Evolutionary conservation across 2,113 vertebrate species (phyloP), one percentile per base, ranked within the genome.

Genomic region (Lophius piscatorius): DNA sequence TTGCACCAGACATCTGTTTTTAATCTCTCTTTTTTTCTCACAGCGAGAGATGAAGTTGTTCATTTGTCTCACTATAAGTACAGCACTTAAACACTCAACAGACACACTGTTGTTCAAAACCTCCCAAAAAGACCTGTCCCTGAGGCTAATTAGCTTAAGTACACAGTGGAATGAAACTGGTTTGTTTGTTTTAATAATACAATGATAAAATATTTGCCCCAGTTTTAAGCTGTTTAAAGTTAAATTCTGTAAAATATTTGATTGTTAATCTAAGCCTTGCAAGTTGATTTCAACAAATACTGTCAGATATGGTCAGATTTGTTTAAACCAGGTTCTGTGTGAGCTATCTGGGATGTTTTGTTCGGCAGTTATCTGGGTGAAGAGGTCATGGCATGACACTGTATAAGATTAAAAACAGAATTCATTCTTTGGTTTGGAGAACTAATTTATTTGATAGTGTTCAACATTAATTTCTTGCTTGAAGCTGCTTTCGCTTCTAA

Each of bases 11-110:
- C 87, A 87, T 84, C 84, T 83, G 87, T 54, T 84, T 86, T 58
- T 69, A 86, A 83, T 88, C 84, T 64, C 80, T 33, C 56, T 63
- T 63, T n/a, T 49, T 73, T 81, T 85, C 83, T 87, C 83, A 83
- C 81, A 79, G 67, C 35, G 55, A 66, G 51, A 70, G 65, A 55
- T 40, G 47, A 65, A 71, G 61, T 63, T 73, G 67, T 85, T 85
- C 62, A 82, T 86, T 75, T 78, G 78, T 52, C 67, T 72, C 64
- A 79, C 76, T 76, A 80, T 87, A 75, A 83, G 81, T 76, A 72
- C 70, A 63, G 52, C 75, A 74, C 64, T 74, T 69, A 66, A 78
- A 80, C 70, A 60, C 58, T 65, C 69, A 69, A n/a, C 62, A 64
- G 29, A 66, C n/a, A n/a, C n/a, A n/a, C n/a, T n/a, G n/a, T n/a